Evolutionary conservation across 1,140 invertebrate species (phyloP), one percentile per base, ranked within the genome.

Genomic region (Lamellibrachia luymesi): DNA sequence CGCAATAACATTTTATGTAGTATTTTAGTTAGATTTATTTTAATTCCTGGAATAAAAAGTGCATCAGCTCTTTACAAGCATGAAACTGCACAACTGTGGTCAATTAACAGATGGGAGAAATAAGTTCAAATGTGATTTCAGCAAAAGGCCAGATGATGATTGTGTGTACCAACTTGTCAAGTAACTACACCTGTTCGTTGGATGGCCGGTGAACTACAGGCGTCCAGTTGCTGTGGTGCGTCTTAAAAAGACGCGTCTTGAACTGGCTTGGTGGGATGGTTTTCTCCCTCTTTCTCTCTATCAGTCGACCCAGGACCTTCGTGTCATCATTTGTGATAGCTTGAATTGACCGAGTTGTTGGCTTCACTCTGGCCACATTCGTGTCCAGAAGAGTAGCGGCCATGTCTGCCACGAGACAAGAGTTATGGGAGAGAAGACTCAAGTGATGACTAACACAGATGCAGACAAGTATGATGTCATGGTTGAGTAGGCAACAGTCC

Each of bases 171-270:
- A 22, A 80, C 64, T 22, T 22, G 13, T 80, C 25, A 80, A 10
- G 2, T 80, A 22, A 22, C 64, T 22, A 22, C 93, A 96, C 95
- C 95, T 95, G 95, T 93, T 96, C 95, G 95, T 96, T 96, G 17
- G 95, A 95, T 6, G 95, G 95, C 91, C 95, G 95, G 93, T 96
- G 94, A 8, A 95, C 94, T 2, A 96, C 94, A 17, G 96, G 96
- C n/a, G 96, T 96, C 96, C 96, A 96, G 4, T 95, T 95, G 95
- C 96, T 96, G 90, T 95, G 95, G 51, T 95, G 93, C 13, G 96
- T 96, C 92, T 94, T 95, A 94, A 95, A 95, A 93, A 95, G 95
- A 25, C 94, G 93, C 6, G 96, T 95, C 51, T 94, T 92, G 92
- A 95, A 95, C 91, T 96, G 95, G 17, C 94, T 94, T 7, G 93